Conservation (phyloP, 1,140 invertebrate species). For the Laupala kohalensis region DNA sequence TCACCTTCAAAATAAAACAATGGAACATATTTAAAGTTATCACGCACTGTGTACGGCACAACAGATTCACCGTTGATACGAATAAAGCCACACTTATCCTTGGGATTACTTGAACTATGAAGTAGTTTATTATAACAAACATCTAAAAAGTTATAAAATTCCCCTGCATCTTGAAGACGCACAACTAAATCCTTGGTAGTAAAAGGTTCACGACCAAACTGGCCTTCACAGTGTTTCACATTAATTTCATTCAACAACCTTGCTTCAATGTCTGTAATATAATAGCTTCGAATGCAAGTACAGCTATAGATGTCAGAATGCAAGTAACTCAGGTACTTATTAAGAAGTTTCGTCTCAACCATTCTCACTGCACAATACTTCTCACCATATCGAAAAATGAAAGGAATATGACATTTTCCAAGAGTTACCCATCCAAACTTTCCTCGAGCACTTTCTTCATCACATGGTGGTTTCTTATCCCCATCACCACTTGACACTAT, state of each 20-base stretch:
- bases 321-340: conserved; percentile 67
- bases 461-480: conserved; percentile 28
- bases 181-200: conserved; percentile 82
- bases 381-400: conserved; percentile 66
- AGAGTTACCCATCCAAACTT: conserved; percentile 81
- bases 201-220: conserved; percentile 82
- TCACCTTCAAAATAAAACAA: conserved; percentile 90
- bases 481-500: not conserved
- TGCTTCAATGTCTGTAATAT: conserved; percentile 81
- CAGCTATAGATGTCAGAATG: conserved; percentile 75
- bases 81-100: conserved; percentile 83
- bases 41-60: conserved; percentile 79
- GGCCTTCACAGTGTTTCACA: conserved; percentile 75
- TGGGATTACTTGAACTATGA: conserved; percentile 31
- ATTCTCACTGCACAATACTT: conserved; percentile 84
- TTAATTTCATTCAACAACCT: conserved; percentile 89
- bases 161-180: conserved; percentile 66
- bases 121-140: conserved; percentile 74
- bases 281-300: conserved; percentile 83
- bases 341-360: conserved; percentile 75
- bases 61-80: conserved; percentile 88
- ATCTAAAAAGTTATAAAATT: conserved; percentile 82
- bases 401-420: conserved; percentile 74
- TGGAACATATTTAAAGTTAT: conserved; percentile 74
- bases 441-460: conserved; percentile 69